phyloP scores from a whole-genome alignment of 92 coral and sea anemone genomes.

The Paragorgia papillata region DNA sequence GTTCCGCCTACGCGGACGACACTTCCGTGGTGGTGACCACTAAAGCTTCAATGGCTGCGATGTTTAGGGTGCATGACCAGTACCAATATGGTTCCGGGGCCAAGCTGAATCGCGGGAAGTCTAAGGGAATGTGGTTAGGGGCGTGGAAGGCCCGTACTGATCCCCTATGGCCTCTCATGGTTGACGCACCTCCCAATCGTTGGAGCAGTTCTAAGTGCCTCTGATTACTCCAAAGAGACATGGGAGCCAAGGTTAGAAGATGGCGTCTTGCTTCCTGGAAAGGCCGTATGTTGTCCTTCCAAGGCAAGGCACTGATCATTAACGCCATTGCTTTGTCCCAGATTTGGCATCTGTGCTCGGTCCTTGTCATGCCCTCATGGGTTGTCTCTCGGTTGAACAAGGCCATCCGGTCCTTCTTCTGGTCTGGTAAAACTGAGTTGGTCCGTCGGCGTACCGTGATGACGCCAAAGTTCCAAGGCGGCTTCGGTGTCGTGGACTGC shows the following conservation, averaged over 20 bases:
- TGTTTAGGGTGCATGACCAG: background rate
- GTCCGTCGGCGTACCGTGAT: conserved; percentile 30
- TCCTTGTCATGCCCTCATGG: conserved; percentile 19
- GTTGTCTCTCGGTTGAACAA: conserved; percentile 26
- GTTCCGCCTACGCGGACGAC: conserved; percentile 44
- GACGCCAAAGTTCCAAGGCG: conserved; percentile 19
- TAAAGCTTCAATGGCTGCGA: background rate
- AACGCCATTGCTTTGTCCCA: conserved; percentile 30
- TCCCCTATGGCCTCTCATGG: conserved; percentile 48
- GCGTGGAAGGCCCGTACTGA: conserved; percentile 27
- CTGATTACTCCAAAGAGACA: background rate
- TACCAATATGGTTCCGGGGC: conserved; percentile 47
- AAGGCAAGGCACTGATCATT: conserved; percentile 40
- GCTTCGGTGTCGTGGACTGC: conserved; percentile 42
- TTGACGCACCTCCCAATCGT: conserved; percentile 17
- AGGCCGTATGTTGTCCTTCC: conserved; percentile 19
- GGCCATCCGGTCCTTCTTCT: conserved; percentile 43
- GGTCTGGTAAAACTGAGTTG: conserved; percentile 22
- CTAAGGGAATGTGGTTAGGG: conserved; percentile 49
- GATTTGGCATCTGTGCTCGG: conserved; percentile 43
- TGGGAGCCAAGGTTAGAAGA: conserved; percentile 20
- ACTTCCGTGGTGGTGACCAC: conserved; percentile 16
- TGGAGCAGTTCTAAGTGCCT: conserved; percentile 14
- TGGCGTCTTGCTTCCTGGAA: conserved; percentile 12
- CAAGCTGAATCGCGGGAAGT: conserved; percentile 32